Evolutionary conservation across 2,113 vertebrate species (phyloP), one percentile per base, ranked within the genome.

Genomic region (Excalfactoria chinensis): DNA sequence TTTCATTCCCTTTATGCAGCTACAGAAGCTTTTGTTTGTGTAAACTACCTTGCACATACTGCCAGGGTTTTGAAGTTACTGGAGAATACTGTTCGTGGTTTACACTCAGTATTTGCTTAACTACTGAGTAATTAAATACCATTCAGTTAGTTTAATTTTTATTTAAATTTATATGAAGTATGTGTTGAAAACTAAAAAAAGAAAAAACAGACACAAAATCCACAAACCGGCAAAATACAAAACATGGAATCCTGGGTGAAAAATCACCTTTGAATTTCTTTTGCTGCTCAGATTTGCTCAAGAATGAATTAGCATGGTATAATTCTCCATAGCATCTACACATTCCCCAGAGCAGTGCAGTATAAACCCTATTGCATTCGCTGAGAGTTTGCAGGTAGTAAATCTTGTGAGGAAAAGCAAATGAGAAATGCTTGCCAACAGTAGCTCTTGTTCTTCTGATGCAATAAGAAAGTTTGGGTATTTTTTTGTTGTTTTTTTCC

Each of bases 1-100:
- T 62, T 86, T 78, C 28, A 9, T 81, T 92, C 44, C 63, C 67
- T 84, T 76, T 28, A 4, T 49, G 77, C 69, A 86, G 48, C 35
- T 90, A 41, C 70, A 43, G 81, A 76, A 92, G 77, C 70, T 82
- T 63, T 49, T 95, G 85, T 92, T 94, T 89, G 81, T 60, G 86
- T 69, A 73, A 96, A 79, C 55, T 79, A 77, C 77, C 55, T 90
- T 79, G 82, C 70, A 69, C 17, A 0, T 37, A 49, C 62, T 86
- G 75, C 63, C 79, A 7, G 7, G 41, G 58, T 84, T 93, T 88
- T 58, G n/a, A 17, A 90, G 63, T 78, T 62, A 68, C n/a, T 62
- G 2, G 84, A 62, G 70, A 48, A 23, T 53, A 37, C 22, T 84
- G 20, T 81, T 88, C 58, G 8, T 78, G 6, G 1, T 34, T 88